Base-by-base conservation (phyloP, 2,797 vertebrate genomes). In the Crypturellus tataupa region DNA sequence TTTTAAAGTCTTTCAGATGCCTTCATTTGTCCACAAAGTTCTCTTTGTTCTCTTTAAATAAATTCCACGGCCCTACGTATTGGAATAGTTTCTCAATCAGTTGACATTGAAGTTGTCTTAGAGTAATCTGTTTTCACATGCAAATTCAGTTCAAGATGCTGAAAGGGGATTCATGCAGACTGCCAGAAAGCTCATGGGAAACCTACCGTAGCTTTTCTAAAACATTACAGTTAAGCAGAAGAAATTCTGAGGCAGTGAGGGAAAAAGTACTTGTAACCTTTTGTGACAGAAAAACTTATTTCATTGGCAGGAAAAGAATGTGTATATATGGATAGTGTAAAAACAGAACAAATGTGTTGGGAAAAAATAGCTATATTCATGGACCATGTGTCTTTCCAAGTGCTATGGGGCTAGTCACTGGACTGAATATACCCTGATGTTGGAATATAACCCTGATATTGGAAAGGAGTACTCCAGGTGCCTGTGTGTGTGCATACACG, bases 151-250 rank as follows among this genome's bases (percentile, higher is more conserved):
- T 91, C 49, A 89, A 77, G 49, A 72, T 82, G 53, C 71, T 95
- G 88, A 82, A 95, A 94, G 95, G 70, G 6, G 71, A 86, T 93
- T 93, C 33, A 29, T 82, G 85, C 27, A 85, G 84, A 24, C 68
- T 95, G 91, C 90, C 95, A 95, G 84, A 91, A 96, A 91, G 92
- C 63, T 91, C 88, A 75, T 89, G 95, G 96, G 94, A 96, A 97
- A 93, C 64, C 86, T 71, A 82, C 33, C 82, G 68, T 65, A 88
- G 72, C 65, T 92, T 93, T 96, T 95, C 58, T 58, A 78, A 89
- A 93, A 76, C 24, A 33, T 53, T 59, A 55, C 79, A 40, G 46
- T 80, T 80, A 69, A 92, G 79, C 59, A 85, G 76, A 89, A 90
- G 76, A 85, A 89, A 71, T 94, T 94, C 73, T 94, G 79, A 79